phyloP scores from a whole-genome alignment of 2,797 vertebrate genomes.

The Helostoma temminkii region DNA sequence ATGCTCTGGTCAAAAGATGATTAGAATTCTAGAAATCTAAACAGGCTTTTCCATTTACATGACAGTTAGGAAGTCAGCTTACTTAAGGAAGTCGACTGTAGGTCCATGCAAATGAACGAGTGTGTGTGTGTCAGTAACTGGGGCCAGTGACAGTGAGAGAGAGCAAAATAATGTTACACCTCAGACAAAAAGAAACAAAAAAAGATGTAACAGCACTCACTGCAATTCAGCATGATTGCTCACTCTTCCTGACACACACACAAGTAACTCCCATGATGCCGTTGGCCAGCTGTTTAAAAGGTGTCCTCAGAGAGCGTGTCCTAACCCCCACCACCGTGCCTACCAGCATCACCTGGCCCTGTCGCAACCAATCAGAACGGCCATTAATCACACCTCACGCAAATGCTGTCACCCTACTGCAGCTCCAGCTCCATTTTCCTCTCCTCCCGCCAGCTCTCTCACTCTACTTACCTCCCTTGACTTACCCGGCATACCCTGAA shows the following conservation, averaged over 20 bases:
- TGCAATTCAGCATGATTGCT: slow-evolving; percentile 50
- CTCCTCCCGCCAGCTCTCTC: slow-evolving; percentile 8
- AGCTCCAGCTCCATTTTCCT: slow-evolving; percentile 49
- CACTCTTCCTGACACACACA: slow-evolving; percentile 49
- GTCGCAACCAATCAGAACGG: slow-evolving; percentile 79
- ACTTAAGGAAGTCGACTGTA: no score
- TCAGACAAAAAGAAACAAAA: slow-evolving; percentile 7
- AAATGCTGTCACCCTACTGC: slow-evolving; percentile 68
- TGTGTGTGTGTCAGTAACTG: not conserved
- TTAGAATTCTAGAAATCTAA: no score
- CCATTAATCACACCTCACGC: slow-evolving; percentile 82
- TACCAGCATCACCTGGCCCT: slow-evolving; percentile 76
- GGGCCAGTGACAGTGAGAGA: slow-evolving; percentile 13
- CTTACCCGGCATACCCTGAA: slow-evolving; percentile 12
- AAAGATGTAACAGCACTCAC: slow-evolving; percentile 9
- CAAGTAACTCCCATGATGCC: slow-evolving; percentile 62
- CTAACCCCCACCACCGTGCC: slow-evolving; percentile 45
- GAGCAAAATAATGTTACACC: slow-evolving; percentile 34
- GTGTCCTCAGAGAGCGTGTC: slow-evolving; percentile 72
- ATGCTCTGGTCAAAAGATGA: no score
- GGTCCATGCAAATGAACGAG: no score
- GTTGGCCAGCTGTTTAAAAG: slow-evolving; percentile 76
- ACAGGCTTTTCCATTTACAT: no score
- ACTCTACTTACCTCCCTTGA: slow-evolving; percentile 9
- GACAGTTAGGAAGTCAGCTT: no score